A percentile compares a stretch with the other conserved stretches of the same genome.
These are phyloP conservation scores for Mesorhabditis belari DNA, from an alignment of 2,888 invertebrate species.

Conservation along the genomic window DNA sequence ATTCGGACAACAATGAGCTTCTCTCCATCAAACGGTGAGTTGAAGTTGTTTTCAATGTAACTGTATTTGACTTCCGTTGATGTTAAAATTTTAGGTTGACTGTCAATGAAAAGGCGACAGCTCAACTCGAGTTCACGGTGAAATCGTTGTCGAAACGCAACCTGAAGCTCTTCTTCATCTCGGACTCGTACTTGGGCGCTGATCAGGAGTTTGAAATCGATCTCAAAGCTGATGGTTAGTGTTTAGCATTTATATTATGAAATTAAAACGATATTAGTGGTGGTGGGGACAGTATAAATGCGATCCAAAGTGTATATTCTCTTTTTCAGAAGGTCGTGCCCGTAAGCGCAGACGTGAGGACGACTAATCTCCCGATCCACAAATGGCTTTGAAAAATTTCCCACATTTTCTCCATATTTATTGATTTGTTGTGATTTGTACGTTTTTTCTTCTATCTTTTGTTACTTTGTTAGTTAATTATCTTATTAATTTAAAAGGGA, in stretches of 20 bases:
- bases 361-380: background rate
- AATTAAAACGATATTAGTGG: too few species aligned
- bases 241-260: background rate
- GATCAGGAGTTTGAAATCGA: conserved; percentile 95
- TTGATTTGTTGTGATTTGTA: too few species aligned
- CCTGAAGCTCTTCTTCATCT: conserved; percentile 96
- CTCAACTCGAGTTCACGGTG: conserved; percentile 83
- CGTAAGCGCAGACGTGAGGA: background rate
- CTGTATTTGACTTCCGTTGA: background rate
- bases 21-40: conserved; percentile 81
- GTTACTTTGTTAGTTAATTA: too few species aligned
- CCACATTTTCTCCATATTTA: too few species aligned
- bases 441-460: too few species aligned
- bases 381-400: too few species aligned
- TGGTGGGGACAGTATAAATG: too few species aligned
- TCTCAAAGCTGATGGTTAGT: conserved; percentile 52
- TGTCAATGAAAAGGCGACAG: conserved; percentile 76
- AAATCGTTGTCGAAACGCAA: conserved; percentile 69
- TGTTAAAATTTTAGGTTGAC: conserved; percentile 61
- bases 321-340: background rate
- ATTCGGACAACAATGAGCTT: conserved; percentile 82
- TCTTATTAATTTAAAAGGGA: too few species aligned
- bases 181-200: conserved; percentile 95
- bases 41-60: background rate
- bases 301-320: too few species aligned